Evolutionary conservation across 2,797 vertebrate genomes (phyloP).

Genomic region (Babyrousa celebensis): DNA sequence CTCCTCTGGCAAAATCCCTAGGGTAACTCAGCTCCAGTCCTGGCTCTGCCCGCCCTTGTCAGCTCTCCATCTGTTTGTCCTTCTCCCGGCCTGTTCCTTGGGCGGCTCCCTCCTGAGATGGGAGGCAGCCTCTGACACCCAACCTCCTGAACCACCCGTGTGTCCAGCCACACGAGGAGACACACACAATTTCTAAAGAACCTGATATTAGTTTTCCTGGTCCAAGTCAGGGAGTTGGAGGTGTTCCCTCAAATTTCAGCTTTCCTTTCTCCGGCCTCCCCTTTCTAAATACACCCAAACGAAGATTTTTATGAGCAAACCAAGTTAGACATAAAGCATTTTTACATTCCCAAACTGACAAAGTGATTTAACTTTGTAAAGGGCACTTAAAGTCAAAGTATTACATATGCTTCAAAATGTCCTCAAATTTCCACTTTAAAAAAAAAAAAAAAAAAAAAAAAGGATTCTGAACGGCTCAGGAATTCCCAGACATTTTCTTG

Average conservation of each 20-base stretch:
- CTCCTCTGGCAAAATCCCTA: not conserved
- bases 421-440: constrained; percentile 70
- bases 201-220: not conserved
- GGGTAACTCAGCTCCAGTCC: not conserved
- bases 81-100: not conserved
- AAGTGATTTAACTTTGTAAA: constrained; percentile 72
- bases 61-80: not conserved
- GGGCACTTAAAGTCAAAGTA: constrained; percentile 60
- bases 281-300: constrained; percentile 64
- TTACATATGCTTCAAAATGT: constrained; percentile 50
- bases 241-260: not conserved
- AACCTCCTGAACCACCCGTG: not conserved
- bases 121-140: not conserved
- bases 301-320: constrained; percentile 71
- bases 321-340: constrained; percentile 72
- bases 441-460: not conserved
- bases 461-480: constrained; percentile 50
- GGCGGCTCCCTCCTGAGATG: not conserved
- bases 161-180: not conserved
- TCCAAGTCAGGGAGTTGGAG: not conserved
- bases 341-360: constrained; percentile 78
- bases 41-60: not conserved
- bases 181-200: not conserved
- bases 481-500: constrained; percentile 1
- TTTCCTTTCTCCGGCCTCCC: constrained; percentile 21